Percentiles rank a stretch among this genome's conserved stretches.
Conservation (phyloP, 2,113 vertebrate genomes). For the Callocephalon fimbriatum region DNA sequence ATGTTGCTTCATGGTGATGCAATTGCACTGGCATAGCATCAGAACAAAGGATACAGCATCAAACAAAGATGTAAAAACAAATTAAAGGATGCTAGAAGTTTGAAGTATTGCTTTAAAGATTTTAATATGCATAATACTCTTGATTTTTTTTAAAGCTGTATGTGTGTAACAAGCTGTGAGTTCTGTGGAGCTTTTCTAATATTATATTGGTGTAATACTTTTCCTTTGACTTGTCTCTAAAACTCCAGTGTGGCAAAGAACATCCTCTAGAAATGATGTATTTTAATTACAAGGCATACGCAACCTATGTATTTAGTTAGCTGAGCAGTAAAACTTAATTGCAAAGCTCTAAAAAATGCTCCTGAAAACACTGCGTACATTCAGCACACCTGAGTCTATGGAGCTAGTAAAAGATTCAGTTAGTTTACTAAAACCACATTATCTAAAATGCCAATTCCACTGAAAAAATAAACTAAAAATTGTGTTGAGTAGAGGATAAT, state of each 20-base stretch:
- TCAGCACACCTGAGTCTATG: background rate
- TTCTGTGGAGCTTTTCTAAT: conserved; percentile 43
- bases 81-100: conserved; percentile 59
- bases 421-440: background rate
- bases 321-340: conserved; percentile 60
- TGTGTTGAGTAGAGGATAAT: background rate
- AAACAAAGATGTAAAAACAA: conserved; percentile 43
- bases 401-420: background rate
- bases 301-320: conserved; percentile 46
- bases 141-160: background rate
- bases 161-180: background rate
- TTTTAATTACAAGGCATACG: conserved; percentile 63
- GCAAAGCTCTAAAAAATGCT: conserved; percentile 34
- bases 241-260: conserved; percentile 17
- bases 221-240: conserved; percentile 37
- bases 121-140: conserved; percentile 54
- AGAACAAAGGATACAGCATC: conserved; percentile 48
- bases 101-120: conserved; percentile 35
- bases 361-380: conserved; percentile 29
- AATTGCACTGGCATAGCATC: conserved; percentile 61
- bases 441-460: background rate
- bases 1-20: conserved; percentile 30
- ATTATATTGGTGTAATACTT: conserved; percentile 1
- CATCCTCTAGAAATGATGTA: conserved; percentile 50
- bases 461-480: background rate